Conservation (phyloP, 2,797 vertebrate genomes). For the Siniperca obscura region DNA sequence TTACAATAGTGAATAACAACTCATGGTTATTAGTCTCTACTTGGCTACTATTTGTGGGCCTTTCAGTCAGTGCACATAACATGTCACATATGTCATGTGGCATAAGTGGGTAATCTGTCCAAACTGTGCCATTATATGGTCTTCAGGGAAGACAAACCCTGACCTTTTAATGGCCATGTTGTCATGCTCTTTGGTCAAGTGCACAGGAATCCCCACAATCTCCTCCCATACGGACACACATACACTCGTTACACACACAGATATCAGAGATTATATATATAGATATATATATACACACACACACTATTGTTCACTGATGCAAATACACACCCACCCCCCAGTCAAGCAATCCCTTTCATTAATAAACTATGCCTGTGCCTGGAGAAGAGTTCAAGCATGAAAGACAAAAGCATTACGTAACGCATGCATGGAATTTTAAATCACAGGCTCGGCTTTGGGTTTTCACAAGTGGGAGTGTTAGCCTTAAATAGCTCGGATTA, state of each 20-base stretch:
- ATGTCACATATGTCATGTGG: slow-evolving; percentile 62
- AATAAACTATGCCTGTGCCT: slow-evolving; percentile 80
- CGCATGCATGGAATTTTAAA: slow-evolving; percentile 82
- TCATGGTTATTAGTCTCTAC: slow-evolving; percentile 25
- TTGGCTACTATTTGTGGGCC: slow-evolving; percentile 25
- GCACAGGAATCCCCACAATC: slow-evolving; percentile 59
- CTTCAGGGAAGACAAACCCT: slow-evolving; percentile 62
- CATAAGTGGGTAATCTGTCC: slow-evolving; percentile 42
- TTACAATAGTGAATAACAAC: slow-evolving; percentile 18
- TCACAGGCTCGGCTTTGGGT: slow-evolving; percentile 72
- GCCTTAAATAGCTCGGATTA: slow-evolving; percentile 79
- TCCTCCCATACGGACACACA: slow-evolving; percentile 37
- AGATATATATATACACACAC: neutral
- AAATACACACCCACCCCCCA: slow-evolving; percentile 53
- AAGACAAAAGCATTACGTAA: slow-evolving; percentile 84
- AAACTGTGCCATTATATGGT: slow-evolving; percentile 57
- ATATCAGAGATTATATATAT: neutral
- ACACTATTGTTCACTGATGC: slow-evolving; percentile 45
- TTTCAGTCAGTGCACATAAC: slow-evolving; percentile 43
- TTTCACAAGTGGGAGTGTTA: slow-evolving; percentile 78
- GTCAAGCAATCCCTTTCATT: slow-evolving; percentile 78
- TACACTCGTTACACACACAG: slow-evolving; percentile 8
- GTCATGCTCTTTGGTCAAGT: slow-evolving; percentile 59
- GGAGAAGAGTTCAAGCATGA: slow-evolving; percentile 78
- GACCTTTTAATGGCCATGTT: slow-evolving; percentile 64